Conservation (phyloP, 2,797 vertebrate genomes). For the Aeoliscus strigatus region DNA sequence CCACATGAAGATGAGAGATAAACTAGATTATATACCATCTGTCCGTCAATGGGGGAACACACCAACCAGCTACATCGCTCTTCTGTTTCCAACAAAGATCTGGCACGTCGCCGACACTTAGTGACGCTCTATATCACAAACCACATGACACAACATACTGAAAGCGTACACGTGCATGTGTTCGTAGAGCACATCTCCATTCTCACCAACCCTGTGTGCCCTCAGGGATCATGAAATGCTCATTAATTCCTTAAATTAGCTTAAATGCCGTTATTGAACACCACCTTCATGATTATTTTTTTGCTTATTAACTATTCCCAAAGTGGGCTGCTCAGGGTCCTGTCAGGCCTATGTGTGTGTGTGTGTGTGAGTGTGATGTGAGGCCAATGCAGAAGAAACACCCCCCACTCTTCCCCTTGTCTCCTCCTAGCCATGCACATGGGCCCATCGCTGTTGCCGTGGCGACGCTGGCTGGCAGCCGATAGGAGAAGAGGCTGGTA, state of each 20-base stretch:
- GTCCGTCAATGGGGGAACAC: slow-evolving; percentile 6
- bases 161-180: slow-evolving; percentile 51
- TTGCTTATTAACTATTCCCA: slow-evolving; percentile 69
- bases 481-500: slow-evolving; percentile 79
- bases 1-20: slow-evolving; percentile 10
- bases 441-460: slow-evolving; percentile 78
- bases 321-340: slow-evolving; percentile 53
- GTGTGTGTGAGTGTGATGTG: slow-evolving; percentile 15
- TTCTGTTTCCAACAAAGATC: slow-evolving; percentile 32
- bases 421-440: slow-evolving; percentile 44
- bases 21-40: slow-evolving; percentile 19
- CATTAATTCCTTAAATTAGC: slow-evolving; percentile 72
- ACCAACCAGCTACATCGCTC: too few relatives aligned
- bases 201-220: slow-evolving; percentile 37
- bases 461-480: slow-evolving; percentile 77
- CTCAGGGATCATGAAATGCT: slow-evolving; percentile 63
- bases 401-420: slow-evolving; percentile 10
- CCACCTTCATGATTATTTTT: slow-evolving; percentile 64
- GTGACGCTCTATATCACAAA: slow-evolving; percentile 46
- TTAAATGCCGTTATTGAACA: slow-evolving; percentile 68
- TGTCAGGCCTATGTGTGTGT: slow-evolving; percentile 54
- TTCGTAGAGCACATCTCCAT: slow-evolving; percentile 50
- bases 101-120: slow-evolving; percentile 36
- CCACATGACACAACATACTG: slow-evolving; percentile 60
- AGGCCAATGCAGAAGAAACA: slow-evolving; percentile 43